Percentiles rank a stretch among this genome's conserved stretches.
Conservation (phyloP, 2,888 invertebrate species). For the Dorcus parallelipipedus region DNA sequence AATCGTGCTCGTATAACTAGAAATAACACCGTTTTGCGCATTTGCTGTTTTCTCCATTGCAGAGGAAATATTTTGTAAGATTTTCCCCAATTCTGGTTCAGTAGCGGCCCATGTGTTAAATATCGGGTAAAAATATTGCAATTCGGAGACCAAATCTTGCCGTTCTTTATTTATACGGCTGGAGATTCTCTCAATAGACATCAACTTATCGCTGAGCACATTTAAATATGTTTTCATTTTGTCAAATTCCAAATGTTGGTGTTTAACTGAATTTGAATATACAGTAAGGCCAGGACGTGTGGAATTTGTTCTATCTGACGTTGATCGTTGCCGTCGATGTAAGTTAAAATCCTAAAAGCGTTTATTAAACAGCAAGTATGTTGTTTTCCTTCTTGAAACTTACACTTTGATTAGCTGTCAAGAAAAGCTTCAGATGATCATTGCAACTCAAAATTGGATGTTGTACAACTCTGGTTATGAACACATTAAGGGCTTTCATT, state of each 20-base stretch:
- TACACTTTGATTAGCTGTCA: conserved; percentile 63
- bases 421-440: conserved; percentile 60
- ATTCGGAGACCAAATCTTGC: conserved; percentile 54
- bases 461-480: conserved; percentile 61
- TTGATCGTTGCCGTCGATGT: conserved; percentile 58
- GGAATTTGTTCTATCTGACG: conserved; percentile 53
- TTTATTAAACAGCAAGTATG: background rate
- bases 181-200: conserved; percentile 61
- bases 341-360: conserved; percentile 59
- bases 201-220: conserved; percentile 59
- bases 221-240: conserved; percentile 60
- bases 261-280: conserved; percentile 50
- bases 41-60: conserved; percentile 52
- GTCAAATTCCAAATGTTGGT: conserved; percentile 61
- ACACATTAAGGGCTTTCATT: conserved; percentile 64
- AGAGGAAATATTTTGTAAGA: conserved; percentile 48
- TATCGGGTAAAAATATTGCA: conserved; percentile 60
- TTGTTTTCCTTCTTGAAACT: conserved; percentile 29
- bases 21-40: conserved; percentile 52
- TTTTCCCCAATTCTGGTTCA: conserved; percentile 54
- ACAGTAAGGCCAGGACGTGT: conserved; percentile 13
- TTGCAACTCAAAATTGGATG: conserved; percentile 69
- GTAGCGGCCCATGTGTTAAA: conserved; percentile 60
- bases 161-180: conserved; percentile 63
- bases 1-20: conserved; percentile 44